Evolutionary conservation across 2,797 vertebrate genomes (phyloP).

Genomic region (Peromyscus eremicus): DNA sequence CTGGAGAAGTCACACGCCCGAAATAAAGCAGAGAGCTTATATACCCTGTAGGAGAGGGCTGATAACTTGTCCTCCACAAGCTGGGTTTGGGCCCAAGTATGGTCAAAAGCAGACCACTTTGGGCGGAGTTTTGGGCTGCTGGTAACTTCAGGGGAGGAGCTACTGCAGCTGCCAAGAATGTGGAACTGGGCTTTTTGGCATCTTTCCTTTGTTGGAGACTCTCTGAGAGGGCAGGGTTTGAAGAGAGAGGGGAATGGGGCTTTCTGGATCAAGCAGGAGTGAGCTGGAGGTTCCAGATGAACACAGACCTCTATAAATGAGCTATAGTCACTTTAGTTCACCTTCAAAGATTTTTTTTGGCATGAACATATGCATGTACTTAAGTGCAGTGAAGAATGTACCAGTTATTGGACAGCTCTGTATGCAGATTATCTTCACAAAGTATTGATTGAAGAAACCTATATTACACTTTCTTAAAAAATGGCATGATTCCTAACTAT

Average conservation of each 20-base stretch:
- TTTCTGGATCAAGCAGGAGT: background rate
- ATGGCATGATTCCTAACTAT: background rate
- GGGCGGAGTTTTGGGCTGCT: background rate
- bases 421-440: background rate
- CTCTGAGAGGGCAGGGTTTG: background rate
- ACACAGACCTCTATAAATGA: background rate
- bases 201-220: background rate
- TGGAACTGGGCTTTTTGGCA: background rate
- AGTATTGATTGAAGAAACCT: constrained; percentile 10
- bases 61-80: too few relatives aligned
- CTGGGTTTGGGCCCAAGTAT: background rate
- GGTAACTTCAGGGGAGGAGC: background rate
- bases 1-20: background rate
- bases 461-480: background rate
- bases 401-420: background rate
- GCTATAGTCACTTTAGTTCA: background rate
- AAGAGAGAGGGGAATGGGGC: background rate
- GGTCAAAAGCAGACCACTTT: background rate
- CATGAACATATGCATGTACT: background rate
- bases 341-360: background rate
- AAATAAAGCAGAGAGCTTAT: background rate
- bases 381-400: background rate
- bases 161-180: background rate
- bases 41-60: background rate
- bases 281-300: background rate